Evolutionary conservation across 2,888 invertebrate genomes (phyloP).

Genomic region (Troglohyphantes excavatus): DNA sequence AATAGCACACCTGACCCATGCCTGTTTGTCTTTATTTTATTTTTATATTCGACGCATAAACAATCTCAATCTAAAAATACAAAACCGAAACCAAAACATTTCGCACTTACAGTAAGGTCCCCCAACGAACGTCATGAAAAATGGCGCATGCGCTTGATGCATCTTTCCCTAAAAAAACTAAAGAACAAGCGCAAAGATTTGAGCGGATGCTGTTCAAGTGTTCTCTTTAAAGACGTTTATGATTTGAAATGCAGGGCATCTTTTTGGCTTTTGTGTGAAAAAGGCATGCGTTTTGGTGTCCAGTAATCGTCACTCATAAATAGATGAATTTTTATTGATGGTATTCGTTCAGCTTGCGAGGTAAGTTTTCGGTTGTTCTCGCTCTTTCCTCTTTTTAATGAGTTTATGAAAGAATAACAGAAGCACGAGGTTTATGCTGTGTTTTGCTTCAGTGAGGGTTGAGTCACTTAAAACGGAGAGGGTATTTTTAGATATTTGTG

Average conservation of each 20-base stretch:
- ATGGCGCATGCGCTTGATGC: constrained; percentile 41
- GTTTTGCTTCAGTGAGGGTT: constrained; percentile 32
- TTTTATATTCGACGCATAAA: too few relatives aligned
- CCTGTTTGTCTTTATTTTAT: too few relatives aligned
- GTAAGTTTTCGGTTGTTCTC: constrained; percentile 9
- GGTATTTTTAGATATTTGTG: constrained; percentile 54
- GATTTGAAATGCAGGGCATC: constrained; percentile 53
- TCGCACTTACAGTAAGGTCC: constrained; percentile 59
- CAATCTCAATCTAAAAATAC: neutral
- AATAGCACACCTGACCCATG: too few relatives aligned
- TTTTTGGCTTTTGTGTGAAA: neutral
- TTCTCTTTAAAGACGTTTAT: constrained; percentile 43
- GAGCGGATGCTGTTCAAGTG: constrained; percentile 59
- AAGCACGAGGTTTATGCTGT: constrained; percentile 42
- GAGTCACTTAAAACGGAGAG: constrained; percentile 33
- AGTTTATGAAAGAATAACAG: constrained; percentile 12
- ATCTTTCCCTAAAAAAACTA: constrained; percentile 25
- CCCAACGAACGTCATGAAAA: constrained; percentile 48
- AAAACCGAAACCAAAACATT: constrained; percentile 10
- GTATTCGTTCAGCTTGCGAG: neutral
- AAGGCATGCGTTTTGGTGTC: neutral
- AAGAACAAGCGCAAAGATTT: constrained; percentile 42
- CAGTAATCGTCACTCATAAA: too few relatives aligned
- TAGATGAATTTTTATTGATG: neutral
- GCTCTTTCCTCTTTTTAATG: neutral